Evolutionary conservation across 2,797 vertebrate species (phyloP), one percentile per base, ranked within the genome.

Genomic region (Paramormyrops hopkinsi): DNA sequence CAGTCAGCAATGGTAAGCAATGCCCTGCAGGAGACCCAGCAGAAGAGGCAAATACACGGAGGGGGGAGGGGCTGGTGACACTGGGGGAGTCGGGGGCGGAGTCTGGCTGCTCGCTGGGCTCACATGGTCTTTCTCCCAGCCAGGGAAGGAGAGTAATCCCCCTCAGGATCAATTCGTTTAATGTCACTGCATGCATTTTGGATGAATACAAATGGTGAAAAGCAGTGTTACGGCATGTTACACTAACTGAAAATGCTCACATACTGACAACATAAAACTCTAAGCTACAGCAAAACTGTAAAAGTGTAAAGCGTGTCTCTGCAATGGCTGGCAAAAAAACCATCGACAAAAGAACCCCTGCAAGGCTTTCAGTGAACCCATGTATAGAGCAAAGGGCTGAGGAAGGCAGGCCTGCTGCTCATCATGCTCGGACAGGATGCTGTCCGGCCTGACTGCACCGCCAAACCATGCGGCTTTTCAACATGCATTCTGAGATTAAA

Each of bases 111-210:
- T 41, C 48, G 2, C 54, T 33, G 22, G 4, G 33, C 48, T 73
- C 46, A 54, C 59, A 73, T 86, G 44, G 56, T 54, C 33, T 17
- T 76, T 76, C 50, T 54, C 46, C n/a, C 25, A 3, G 25, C 51
- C 48, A 22, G 62, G 44, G 33, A 33, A 25, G 51, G 50, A 84
- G 54, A 29, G 51, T 25, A 53, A 25, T 12, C 86, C 65, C 87
- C 56, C n/a, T 51, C 53, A 37, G 53, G 86, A 87, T 87, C 86
- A 41, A 87, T 87, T 37, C 17, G 53, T 87, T 87, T 41, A 56
- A 37, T 22, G 37, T 56, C 86, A 44, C 86, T 56, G 53, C 86
- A 62, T 62, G 25, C 53, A 59, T 56, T 29, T 56, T n/a, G 29
- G 53, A 87, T 14, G 12, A 56, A 59, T 41, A 25, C 9, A 86